Percentiles rank a stretch among this genome's conserved stretches.
These are phyloP conservation scores for Pseudorasbora parva DNA, from an alignment of 2,113 vertebrate species.

Conservation along the genomic window DNA sequence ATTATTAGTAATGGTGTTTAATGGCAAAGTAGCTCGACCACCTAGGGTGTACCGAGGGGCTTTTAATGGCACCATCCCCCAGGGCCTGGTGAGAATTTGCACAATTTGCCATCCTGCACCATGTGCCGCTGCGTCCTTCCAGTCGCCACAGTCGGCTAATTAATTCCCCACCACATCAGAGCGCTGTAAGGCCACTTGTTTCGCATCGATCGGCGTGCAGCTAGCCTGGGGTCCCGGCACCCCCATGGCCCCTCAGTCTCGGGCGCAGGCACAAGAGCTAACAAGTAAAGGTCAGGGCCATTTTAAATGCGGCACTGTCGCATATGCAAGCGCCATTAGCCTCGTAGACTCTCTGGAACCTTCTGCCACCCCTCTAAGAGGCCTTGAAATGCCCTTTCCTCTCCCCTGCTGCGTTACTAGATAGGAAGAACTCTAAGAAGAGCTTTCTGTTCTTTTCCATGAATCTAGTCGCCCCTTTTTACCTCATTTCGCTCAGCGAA, in stretches of 20 bases:
- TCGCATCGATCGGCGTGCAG: constrained; percentile 51
- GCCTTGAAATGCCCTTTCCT: constrained; percentile 1
- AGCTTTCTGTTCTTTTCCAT: constrained; percentile 38
- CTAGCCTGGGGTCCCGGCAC: constrained; percentile 29
- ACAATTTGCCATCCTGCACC: constrained; percentile 21
- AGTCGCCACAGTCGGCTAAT: constrained; percentile 37
- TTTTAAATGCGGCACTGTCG: constrained; percentile 42
- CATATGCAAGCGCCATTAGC: constrained; percentile 47
- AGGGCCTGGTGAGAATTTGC: constrained; percentile 12
- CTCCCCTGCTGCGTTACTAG: constrained; percentile 28
- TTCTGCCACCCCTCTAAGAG: constrained; percentile 30
- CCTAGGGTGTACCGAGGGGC: constrained; percentile 39
- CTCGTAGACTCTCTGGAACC: constrained; percentile 25
- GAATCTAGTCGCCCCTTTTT: constrained; percentile 5
- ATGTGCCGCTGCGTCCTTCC: background rate
- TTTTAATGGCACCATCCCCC: constrained; percentile 47
- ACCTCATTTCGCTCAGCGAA: constrained; percentile 29
- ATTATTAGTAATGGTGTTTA: constrained; percentile 63
- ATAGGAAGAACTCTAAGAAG: constrained; percentile 25
- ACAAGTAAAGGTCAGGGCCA: constrained; percentile 58
- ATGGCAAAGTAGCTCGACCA: constrained; percentile 52
- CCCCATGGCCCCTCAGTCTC: constrained; percentile 8
- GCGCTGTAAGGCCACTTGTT: constrained; percentile 49
- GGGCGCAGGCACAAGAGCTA: constrained; percentile 49
- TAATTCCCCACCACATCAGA: constrained; percentile 58